phyloP scores from a whole-genome alignment of 64 coral and sea anemone genomes.

The Hydrozoanthus tunicans region DNA sequence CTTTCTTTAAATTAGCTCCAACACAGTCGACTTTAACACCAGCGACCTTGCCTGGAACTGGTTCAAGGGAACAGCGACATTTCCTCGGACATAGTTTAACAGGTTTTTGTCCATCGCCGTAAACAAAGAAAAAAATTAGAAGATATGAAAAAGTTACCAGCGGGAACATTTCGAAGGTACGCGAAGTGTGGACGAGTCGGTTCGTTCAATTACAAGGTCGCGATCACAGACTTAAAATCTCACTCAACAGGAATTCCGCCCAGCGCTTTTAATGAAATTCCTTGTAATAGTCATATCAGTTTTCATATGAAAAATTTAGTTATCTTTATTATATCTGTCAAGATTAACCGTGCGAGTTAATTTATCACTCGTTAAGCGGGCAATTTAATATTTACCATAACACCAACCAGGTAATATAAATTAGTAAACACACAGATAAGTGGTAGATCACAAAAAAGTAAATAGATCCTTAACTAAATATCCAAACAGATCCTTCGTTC shows the following conservation, averaged over 20 bases:
- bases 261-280: background rate
- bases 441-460: too few species aligned
- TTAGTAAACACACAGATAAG: too few species aligned
- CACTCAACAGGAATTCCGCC: conserved; percentile 30
- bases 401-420: too few species aligned
- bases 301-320: background rate
- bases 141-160: background rate
- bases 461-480: too few species aligned
- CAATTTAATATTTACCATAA: too few species aligned
- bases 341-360: background rate
- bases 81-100: conserved; percentile 1
- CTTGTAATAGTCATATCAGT: background rate
- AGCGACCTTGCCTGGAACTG: background rate
- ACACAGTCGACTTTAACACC: conserved; percentile 14
- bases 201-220: background rate
- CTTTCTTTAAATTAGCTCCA: conserved; percentile 1
- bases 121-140: background rate
- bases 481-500: too few species aligned
- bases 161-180: background rate
- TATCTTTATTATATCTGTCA: background rate
- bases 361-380: too few species aligned
- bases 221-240: conserved; percentile 23
- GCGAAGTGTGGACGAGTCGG: background rate
- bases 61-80: background rate
- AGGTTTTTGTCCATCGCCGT: conserved; percentile 4